Percentiles rank a stretch among this genome's conserved stretches.
Evolutionary conservation across 2,797 vertebrate genomes (phyloP).

Genomic region (Protonibea diacanthus): DNA sequence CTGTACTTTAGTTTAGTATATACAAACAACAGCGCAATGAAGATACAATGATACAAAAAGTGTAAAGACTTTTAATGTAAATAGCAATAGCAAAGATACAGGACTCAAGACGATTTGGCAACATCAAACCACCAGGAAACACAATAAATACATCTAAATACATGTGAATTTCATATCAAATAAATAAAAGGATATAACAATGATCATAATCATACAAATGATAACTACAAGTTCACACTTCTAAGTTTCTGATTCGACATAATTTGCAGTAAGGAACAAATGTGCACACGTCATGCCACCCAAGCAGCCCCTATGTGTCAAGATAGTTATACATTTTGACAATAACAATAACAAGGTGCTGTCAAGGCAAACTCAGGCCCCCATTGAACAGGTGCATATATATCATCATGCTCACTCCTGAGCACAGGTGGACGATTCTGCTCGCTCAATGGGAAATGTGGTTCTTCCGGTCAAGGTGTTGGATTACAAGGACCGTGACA

Average conservation of each 20-base stretch:
- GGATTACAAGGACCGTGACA: slow-evolving; percentile 1
- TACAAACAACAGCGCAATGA: background rate
- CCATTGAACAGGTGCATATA: background rate
- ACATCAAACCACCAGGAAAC: background rate
- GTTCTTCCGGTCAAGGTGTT: slow-evolving; percentile 10
- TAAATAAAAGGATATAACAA: background rate
- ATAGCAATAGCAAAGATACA: background rate
- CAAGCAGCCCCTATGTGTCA: background rate
- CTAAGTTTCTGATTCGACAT: background rate
- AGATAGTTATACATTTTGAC: background rate
- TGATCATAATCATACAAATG: background rate
- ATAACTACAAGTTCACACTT: background rate
- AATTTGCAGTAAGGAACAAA: background rate
- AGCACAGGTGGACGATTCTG: background rate
- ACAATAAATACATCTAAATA: background rate
- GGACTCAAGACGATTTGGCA: background rate
- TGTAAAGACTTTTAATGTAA: background rate
- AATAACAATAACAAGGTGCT: background rate
- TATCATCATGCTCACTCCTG: background rate
- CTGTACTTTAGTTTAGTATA: background rate
- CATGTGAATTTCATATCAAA: background rate
- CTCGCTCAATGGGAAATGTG: background rate
- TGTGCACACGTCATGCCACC: background rate
- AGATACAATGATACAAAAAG: background rate
- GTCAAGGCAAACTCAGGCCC: background rate